These are phyloP conservation scores for Acanthosoma haemorrhoidale DNA, from an alignment of 2,888 invertebrate genomes.

Conservation along the genomic window DNA sequence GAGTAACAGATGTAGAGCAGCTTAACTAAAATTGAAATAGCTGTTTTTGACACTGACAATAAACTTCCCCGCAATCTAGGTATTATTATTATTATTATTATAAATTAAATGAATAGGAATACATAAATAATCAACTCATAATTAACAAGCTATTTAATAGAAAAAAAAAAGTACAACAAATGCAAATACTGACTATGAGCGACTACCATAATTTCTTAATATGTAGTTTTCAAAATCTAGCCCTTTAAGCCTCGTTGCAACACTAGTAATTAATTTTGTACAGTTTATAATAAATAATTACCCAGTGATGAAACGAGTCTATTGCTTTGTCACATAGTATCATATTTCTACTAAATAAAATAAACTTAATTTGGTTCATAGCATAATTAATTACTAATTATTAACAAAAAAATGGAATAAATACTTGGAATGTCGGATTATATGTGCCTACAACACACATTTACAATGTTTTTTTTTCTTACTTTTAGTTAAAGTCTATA, in stretches of 20 bases:
- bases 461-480: neutral
- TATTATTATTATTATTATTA: neutral
- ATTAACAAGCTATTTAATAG: neutral
- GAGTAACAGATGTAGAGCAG: no score
- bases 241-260: neutral
- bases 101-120: no score
- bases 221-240: neutral
- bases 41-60: neutral
- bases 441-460: neutral
- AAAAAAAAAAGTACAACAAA: neutral
- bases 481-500: neutral
- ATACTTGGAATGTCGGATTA: neutral
- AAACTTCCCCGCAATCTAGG: neutral
- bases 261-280: neutral
- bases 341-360: neutral
- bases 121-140: neutral
- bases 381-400: neutral
- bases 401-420: neutral
- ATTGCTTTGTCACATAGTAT: neutral
- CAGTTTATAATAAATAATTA: neutral
- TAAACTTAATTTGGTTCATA: constrained; percentile 12
- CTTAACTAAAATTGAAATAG: no score
- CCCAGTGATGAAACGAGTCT: neutral
- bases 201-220: neutral
- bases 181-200: neutral